Base-by-base conservation (phyloP, 2,797 vertebrate species). In the Naso thynnoides region DNA sequence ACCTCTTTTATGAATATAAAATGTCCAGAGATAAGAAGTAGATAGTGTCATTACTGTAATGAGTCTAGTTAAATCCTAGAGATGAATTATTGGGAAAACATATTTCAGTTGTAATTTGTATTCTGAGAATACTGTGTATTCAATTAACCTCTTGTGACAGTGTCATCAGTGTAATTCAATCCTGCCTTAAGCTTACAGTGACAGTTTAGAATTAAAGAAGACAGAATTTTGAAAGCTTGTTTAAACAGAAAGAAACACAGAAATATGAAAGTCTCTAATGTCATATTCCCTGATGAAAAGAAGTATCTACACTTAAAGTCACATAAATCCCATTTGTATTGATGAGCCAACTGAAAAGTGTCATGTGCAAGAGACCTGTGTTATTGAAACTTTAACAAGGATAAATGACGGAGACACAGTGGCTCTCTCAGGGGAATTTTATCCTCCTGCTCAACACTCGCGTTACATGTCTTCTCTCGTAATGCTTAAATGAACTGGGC, bases 361-460 rank as follows among this genome's bases (percentile, higher is more conserved):
- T 80, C 78, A 88, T 73, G 76, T 82, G 69, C 71, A 57, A 75
- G 60, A 79, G 74, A 73, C 70, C 69, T n/a, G 72, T 75, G 68
- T 85, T 86, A 85, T 90, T 88, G 86, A 87, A 86, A 89, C 87
- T 82, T 89, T 92, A 91, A 91, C 85, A 80, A 90, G 86, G 90
- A 92, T 88, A 88, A 92, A 93, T 90, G 86, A 62, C 57, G 27
- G 76, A 58, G 76, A 86, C 82, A 78, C 58, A 16, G 50, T 59
- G 57, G 54, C 71, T 50, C 45, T 77, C 85, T 77, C 77, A 18
- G 59, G 78, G 86, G 86, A 82, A 76, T 72, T 55, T 33, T n/a
- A n/a, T 79, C 55, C 65, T 44, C 57, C 78, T 19, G 21, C 71
- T 82, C 59, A 66, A 67, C 76, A 39, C 63, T 52, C 60, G 48